phyloP scores from a whole-genome alignment of 2,113 vertebrate genomes.

The Pongo abelii region DNA sequence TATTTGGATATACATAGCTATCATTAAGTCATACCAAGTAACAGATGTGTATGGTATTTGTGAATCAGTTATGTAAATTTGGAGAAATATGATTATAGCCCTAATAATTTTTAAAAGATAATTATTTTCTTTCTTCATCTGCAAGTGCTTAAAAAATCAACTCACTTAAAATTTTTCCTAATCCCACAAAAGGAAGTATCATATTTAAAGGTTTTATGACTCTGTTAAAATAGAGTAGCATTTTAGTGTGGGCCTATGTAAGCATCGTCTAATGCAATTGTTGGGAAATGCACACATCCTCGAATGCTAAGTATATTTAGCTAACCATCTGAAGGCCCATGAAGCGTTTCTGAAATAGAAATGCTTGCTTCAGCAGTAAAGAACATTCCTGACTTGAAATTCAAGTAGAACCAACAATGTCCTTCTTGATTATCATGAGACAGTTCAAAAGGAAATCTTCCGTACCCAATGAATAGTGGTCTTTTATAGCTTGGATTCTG shows the following conservation, averaged over 20 bases:
- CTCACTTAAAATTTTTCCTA: conserved; percentile 5
- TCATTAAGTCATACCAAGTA: background rate
- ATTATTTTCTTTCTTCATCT: conserved; percentile 35
- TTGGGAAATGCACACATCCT: conserved; percentile 68
- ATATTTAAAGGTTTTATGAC: conserved; percentile 44
- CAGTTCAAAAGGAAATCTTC: conserved; percentile 14
- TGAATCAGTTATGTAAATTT: background rate
- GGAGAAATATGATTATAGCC: background rate
- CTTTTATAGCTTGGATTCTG: conserved; percentile 52
- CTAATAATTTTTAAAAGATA: conserved; percentile 2
- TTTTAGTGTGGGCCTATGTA: conserved; percentile 55
- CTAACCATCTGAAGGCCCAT: conserved; percentile 66
- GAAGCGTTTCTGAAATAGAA: conserved; percentile 75
- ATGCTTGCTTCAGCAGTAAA: conserved; percentile 76
- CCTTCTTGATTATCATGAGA: conserved; percentile 66
- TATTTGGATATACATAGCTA: background rate
- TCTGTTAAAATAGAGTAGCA: conserved; percentile 47
- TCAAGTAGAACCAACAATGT: conserved; percentile 65
- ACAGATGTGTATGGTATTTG: background rate
- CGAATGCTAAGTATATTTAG: conserved; percentile 76
- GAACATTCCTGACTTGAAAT: conserved; percentile 79
- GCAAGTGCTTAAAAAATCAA: background rate
- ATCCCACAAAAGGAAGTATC: conserved; percentile 23
- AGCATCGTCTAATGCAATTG: conserved; percentile 73
- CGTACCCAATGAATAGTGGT: conserved; percentile 57